Base-by-base conservation (phyloP, 2,113 vertebrate species). In the Chaetops frenatus region DNA sequence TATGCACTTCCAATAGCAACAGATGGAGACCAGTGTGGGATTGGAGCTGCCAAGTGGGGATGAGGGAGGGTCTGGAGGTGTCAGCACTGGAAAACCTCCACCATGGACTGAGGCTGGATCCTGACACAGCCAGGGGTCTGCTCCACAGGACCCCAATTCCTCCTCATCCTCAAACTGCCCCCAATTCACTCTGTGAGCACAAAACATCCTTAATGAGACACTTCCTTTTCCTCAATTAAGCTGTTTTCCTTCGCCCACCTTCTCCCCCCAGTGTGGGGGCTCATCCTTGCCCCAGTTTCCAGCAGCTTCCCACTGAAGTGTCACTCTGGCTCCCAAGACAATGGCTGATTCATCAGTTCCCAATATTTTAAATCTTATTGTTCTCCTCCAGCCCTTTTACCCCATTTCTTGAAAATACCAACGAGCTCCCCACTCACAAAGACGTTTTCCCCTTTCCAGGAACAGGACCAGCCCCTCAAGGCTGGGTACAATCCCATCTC, bases 201-300 rank as follows among this genome's bases (percentile, higher is more conserved):
- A 78, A 56, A 86, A 56, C 20, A 35, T n/a, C 25, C 0, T 73
- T 89, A 87, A 96, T 70, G 53, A 94, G 83, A 89, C 6, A 3
- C 60, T 96, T 94, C 81, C 90, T 47, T 64, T 86, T 73, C 31
- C 57, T 60, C 83, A 86, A 42, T 89, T 45, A 80, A 62, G 20
- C 58, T 36, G 50, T 74, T 94, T 95, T 64, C 91, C 81, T 48
- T 82, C 3, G 0, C 38, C 73, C 50, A 48, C 84, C 61, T 72
- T 77, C 69, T 64, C 29, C 18, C 33, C 27, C 0, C 27, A 3
- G 25, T 2, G 17, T 4, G 27, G 67, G 50, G 57, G 50, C 44
- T 81, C 56, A 65, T 71, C 54, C 83, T 81, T 45, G 66, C 81
- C 72, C 81, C 45, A 13, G 2, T 48, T 86, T 65, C 74, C 61